phyloP scores from a whole-genome alignment of 2,888 invertebrate species.

The Tuberolachnus salignus region DNA sequence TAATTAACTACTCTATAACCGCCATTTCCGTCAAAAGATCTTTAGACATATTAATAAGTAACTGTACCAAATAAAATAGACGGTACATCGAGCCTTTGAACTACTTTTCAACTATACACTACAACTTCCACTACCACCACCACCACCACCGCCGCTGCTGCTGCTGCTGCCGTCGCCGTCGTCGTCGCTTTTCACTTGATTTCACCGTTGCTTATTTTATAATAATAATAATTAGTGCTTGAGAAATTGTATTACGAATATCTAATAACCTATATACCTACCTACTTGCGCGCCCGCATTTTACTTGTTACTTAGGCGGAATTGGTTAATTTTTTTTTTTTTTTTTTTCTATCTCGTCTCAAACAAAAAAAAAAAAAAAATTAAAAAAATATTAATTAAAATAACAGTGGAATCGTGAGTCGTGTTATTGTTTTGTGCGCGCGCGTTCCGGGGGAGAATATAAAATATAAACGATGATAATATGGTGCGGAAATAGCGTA shows the following conservation, averaged over 20 bases:
- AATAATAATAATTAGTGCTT: constrained; percentile 28
- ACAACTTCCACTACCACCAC: no score
- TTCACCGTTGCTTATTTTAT: constrained; percentile 22
- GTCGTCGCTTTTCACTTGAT: constrained; percentile 26
- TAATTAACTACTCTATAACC: constrained; percentile 26
- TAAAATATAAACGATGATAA: constrained; percentile 32
- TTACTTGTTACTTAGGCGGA: constrained; percentile 24
- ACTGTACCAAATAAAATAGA: background rate
- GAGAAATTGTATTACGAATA: constrained; percentile 22
- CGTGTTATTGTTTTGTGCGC: background rate
- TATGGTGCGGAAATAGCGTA: constrained; percentile 17
- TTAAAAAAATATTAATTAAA: constrained; percentile 49
- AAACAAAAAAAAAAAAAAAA: no score
- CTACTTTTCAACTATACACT: background rate
- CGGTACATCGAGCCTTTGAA: constrained; percentile 30
- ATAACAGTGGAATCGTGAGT: constrained; percentile 41
- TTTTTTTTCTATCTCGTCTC: background rate
- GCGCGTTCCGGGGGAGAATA: background rate
- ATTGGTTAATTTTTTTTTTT: background rate
- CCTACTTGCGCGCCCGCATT: background rate
- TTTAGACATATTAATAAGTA: background rate
- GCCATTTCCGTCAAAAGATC: constrained; percentile 18
- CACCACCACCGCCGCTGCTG: no score
- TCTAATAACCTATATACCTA: background rate
- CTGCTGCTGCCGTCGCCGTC: background rate